A percentile compares a stretch with the other conserved stretches of the same genome.
phyloP scores from a whole-genome alignment of 2,888 invertebrate species.

The Aromia moschata region DNA sequence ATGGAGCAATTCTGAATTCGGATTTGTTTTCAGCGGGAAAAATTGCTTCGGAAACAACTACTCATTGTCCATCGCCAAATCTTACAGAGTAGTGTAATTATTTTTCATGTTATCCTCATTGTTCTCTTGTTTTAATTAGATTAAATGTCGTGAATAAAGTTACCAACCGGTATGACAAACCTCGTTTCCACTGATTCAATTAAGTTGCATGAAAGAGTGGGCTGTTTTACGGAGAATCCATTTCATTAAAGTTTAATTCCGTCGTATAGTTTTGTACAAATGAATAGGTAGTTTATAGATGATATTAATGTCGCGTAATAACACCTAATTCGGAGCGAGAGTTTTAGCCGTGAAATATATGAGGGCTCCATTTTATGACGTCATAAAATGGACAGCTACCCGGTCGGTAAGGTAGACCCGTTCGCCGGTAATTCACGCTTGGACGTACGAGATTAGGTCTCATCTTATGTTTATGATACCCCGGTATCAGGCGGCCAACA shows the following conservation, averaged over 20 bases:
- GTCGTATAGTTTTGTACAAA: conserved; percentile 8
- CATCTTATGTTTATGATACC: conserved; percentile 18
- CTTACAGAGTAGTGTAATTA: no score
- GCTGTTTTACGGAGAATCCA: not conserved
- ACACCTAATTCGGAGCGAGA: conserved; percentile 13
- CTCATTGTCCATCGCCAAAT: no score
- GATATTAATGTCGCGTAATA: conserved; percentile 10
- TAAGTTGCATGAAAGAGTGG: no score
- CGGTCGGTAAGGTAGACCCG: conserved; percentile 13
- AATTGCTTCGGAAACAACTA: no score
- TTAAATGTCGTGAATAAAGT: no score
- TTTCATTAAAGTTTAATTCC: conserved; percentile 12
- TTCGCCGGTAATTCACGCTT: conserved; percentile 28
- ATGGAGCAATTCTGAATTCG: no score
- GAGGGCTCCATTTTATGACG: conserved; percentile 41
- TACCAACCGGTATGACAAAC: no score
- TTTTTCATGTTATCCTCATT: no score
- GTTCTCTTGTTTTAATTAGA: no score
- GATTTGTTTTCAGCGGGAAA: no score
- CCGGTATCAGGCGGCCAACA: conserved; percentile 14
- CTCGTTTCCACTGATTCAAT: no score
- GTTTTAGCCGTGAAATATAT: conserved; percentile 39
- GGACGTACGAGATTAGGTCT: conserved; percentile 31
- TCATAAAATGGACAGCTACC: conserved; percentile 39
- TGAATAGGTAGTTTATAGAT: conserved; percentile 17